These are phyloP conservation scores for Mormoops blainvillei DNA, from an alignment of 2,113 vertebrate species.

Conservation along the genomic window DNA sequence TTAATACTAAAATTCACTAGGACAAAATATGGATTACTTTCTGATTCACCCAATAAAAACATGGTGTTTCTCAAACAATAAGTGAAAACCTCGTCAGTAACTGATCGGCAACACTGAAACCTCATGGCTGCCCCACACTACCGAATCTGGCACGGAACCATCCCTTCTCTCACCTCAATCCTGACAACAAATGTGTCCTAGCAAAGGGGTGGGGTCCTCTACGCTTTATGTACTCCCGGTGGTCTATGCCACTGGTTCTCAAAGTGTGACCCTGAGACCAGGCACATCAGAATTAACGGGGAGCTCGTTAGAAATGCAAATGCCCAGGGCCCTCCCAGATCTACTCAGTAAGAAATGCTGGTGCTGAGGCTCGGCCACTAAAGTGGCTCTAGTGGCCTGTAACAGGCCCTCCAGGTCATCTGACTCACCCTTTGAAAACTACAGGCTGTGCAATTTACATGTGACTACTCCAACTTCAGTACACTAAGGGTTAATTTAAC, in stretches of 20 bases:
- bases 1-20: background rate
- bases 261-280: background rate
- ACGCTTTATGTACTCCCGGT: fast-evolving
- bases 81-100: background rate
- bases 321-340: background rate
- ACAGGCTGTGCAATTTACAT: background rate
- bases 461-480: background rate
- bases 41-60: background rate
- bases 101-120: background rate
- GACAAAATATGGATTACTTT: background rate
- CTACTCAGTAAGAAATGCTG: background rate
- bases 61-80: background rate
- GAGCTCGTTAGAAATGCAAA: background rate
- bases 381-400: background rate
- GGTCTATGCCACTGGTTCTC: background rate
- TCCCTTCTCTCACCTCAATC: background rate
- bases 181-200: fast-evolving
- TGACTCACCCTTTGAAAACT: background rate
- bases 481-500: background rate
- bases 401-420: background rate
- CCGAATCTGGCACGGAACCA: background rate
- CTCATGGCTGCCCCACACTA: fast-evolving
- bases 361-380: background rate
- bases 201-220: too few relatives aligned
- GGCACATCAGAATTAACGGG: background rate